phyloP scores from a whole-genome alignment of 2,888 invertebrate genomes.

The Parnassius orleans region DNA sequence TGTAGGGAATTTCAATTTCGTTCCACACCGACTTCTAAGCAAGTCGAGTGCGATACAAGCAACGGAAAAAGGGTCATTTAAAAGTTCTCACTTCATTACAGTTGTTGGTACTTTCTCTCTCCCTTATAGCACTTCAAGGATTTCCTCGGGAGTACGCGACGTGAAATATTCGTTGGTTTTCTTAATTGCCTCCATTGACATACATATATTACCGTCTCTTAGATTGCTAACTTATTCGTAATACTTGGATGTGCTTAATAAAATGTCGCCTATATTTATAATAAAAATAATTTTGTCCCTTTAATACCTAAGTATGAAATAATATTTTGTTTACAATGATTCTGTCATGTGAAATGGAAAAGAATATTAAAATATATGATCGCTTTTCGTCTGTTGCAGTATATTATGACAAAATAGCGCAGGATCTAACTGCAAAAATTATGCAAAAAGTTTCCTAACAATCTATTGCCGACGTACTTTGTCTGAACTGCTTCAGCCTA shows the following conservation, averaged over 20 bases:
- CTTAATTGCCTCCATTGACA: conserved; percentile 35
- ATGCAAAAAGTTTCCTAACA: too few species aligned
- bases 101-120: conserved; percentile 9
- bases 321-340: too few species aligned
- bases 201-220: conserved; percentile 23
- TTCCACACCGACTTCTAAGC: too few species aligned
- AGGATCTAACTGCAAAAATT: too few species aligned
- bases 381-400: too few species aligned
- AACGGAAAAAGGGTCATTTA: conserved; percentile 6
- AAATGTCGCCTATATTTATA: background rate
- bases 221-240: conserved; percentile 5
- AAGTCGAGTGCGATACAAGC: background rate
- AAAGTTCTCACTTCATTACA: conserved; percentile 18
- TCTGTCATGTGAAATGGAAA: too few species aligned
- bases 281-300: background rate
- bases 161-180: conserved; percentile 39
- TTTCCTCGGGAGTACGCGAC: conserved; percentile 30
- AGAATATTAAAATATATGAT: too few species aligned
- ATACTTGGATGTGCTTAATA: background rate
- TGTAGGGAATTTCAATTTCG: too few species aligned
- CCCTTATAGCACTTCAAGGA: conserved; percentile 28
- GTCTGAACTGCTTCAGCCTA: too few species aligned
- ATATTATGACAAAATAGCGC: too few species aligned
- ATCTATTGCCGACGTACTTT: too few species aligned
- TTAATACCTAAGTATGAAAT: too few species aligned